Base-by-base conservation (phyloP, 2,113 vertebrate species). In the Plectropomus leopardus region DNA sequence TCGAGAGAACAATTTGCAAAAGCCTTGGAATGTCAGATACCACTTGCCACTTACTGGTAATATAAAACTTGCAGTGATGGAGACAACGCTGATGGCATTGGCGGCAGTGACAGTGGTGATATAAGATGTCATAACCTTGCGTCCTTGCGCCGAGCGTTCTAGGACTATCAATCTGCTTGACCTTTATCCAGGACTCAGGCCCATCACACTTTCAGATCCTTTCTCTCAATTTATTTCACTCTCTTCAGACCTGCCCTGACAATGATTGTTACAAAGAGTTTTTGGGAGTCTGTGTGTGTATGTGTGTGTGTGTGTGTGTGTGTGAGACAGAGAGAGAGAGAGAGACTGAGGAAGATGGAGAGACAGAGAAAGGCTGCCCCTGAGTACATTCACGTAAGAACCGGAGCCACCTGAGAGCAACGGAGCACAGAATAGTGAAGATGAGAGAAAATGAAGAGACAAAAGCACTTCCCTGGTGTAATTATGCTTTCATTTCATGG, bases 401-500 rank as follows among this genome's bases (percentile, higher is more conserved):
- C 61, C 0, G 45, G 36, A 50, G 84, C 86, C 86, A 91, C 88
- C 89, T 89, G 92, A 92, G 89, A 89, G 84, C 81, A 82, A 61
- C 55, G n/a, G 82, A 88, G 92, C 90, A 90, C 70, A 74, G 80
- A 86, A 84, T 57, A 72, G 88, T 72, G 58, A 86, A 87, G 89
- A 90, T 85, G 88, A 89, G 84, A 91, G 88, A 89, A 91, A 94
- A 92, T 92, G 84, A 92, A 92, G 87, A 92, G 91, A 94, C 88
- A 92, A 90, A 90, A 89, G 86, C 87, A 72, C 86, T 83, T 91
- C 89, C 89, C 91, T 80, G 81, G 89, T 91, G 90, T 93, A 93
- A 93, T 93, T 93, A 92, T 76, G 88, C 89, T 92, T 92, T 90
- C 92, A 90, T 92, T 93, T 93, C 90, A 92, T 90, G 89, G 91